Conservation (phyloP, 2,888 invertebrate genomes). For the Ophion ellenae region DNA sequence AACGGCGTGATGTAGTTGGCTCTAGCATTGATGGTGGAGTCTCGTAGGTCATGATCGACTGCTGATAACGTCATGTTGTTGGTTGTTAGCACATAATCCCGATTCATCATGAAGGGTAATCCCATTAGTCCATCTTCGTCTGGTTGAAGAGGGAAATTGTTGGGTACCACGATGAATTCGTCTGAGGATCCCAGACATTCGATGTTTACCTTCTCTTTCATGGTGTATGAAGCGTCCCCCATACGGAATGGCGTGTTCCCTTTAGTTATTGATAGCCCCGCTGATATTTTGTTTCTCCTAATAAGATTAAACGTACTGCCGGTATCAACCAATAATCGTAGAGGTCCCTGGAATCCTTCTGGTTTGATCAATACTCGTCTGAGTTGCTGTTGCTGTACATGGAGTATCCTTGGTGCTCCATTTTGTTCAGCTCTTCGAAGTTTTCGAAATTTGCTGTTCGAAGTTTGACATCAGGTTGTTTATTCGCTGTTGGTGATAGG, state of each 20-base stretch:
- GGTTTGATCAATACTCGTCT: constrained; percentile 1
- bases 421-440: constrained; percentile 5
- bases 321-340: constrained; percentile 13
- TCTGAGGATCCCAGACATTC: not conserved
- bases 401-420: constrained; percentile 14
- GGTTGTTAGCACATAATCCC: not conserved
- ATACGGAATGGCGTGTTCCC: not conserved
- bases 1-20: constrained; percentile 25
- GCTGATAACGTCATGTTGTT: not conserved
- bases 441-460: constrained; percentile 14
- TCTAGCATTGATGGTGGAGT: constrained; percentile 7
- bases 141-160: not conserved
- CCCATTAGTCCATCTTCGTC: not conserved
- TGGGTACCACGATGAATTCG: not conserved
- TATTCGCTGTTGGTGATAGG: constrained; percentile 7
- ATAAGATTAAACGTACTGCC: constrained; percentile 13
- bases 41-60: not conserved
- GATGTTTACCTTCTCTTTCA: not conserved
- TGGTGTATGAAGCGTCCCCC: not conserved
- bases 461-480: constrained; percentile 21
- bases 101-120: not conserved
- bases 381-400: constrained; percentile 18
- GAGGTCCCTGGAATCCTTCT: constrained; percentile 18
- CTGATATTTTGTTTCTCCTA: constrained; percentile 4
- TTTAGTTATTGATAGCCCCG: not conserved